A percentile compares a stretch with the other conserved stretches of the same genome.
phyloP scores from a whole-genome alignment of 2,797 vertebrate genomes.

The Euthynnus affinis region DNA sequence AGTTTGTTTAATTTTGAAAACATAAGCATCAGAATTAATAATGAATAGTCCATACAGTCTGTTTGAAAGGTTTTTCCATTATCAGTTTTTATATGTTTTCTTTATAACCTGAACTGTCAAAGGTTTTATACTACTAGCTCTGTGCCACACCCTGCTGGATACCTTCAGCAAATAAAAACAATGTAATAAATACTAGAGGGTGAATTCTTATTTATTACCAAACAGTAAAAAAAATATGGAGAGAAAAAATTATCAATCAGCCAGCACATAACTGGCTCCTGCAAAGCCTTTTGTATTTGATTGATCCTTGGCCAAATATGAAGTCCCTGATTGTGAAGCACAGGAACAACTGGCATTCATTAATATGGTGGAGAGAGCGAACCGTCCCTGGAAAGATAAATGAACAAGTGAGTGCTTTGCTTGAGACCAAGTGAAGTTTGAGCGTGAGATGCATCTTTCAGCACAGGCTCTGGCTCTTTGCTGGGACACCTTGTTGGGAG shows the following conservation, averaged over 20 bases:
- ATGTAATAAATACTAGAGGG: conserved; percentile 49
- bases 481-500: conserved; percentile 84
- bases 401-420: conserved; percentile 60
- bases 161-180: conserved; percentile 39
- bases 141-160: conserved; percentile 4
- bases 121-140: background rate
- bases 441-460: conserved; percentile 84
- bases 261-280: conserved; percentile 40
- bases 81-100: background rate
- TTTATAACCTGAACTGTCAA: background rate
- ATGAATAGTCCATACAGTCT: background rate
- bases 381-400: conserved; percentile 74
- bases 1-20: too few species aligned
- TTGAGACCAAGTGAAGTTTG: conserved; percentile 59
- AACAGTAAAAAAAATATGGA: conserved; percentile 47
- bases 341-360: conserved; percentile 86
- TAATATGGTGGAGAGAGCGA: conserved; percentile 68
- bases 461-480: conserved; percentile 84
- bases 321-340: conserved; percentile 79
- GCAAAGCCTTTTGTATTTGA: conserved; percentile 47
- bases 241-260: conserved; percentile 63
- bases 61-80: background rate
- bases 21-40: background rate
- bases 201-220: conserved; percentile 43
- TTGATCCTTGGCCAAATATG: conserved; percentile 71